Evolutionary conservation across 2,797 vertebrate species (phyloP).

Genomic region (Hirundo rustica): DNA sequence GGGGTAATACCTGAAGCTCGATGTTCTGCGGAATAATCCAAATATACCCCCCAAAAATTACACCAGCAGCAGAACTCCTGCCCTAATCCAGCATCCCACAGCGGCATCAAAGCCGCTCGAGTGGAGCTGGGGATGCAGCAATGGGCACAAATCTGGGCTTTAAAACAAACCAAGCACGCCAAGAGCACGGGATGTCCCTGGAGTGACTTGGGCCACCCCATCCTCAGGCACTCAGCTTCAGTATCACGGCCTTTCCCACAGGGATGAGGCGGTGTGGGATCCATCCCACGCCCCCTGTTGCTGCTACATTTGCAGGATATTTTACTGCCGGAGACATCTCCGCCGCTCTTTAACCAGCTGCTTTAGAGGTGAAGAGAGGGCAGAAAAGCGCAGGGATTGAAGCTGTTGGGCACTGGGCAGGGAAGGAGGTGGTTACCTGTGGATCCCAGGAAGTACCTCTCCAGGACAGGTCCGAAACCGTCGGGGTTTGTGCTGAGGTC

Average conservation of each 20-base stretch:
- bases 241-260: rapidly evolving
- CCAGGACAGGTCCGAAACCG: constrained; percentile 85
- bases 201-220: background rate
- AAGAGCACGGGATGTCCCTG: rapidly evolving
- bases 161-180: no score
- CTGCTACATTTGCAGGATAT: rapidly evolving
- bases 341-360: background rate
- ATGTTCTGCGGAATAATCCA: background rate
- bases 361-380: background rate
- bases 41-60: rapidly evolving
- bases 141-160: background rate
- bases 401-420: rapidly evolving
- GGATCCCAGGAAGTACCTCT: constrained; percentile 89
- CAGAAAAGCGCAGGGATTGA: no score
- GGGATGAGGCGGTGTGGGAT: rapidly evolving
- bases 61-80: background rate
- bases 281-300: rapidly evolving
- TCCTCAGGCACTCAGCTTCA: background rate
- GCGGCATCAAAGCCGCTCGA: rapidly evolving
- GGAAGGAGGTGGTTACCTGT: constrained; percentile 72
- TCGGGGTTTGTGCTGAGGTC: constrained; percentile 78
- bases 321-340: rapidly evolving
- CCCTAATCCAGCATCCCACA: background rate
- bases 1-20: background rate
- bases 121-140: background rate